Base-by-base conservation (phyloP, 2,113 vertebrate genomes). In the Datnioides undecimradiatus region DNA sequence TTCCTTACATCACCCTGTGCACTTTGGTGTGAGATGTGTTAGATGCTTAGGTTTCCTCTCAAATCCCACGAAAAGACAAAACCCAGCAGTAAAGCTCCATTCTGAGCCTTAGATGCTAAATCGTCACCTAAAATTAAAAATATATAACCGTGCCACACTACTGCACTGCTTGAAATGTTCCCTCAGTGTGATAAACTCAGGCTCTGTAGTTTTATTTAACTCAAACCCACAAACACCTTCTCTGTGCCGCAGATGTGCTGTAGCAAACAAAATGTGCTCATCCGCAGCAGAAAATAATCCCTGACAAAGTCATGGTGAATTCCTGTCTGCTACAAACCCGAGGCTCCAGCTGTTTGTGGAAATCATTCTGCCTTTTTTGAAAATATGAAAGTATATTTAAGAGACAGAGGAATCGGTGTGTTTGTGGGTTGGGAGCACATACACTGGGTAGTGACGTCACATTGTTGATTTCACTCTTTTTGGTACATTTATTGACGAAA, bases 1-100 rank as follows among this genome's bases (percentile, higher is more conserved):
- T 69, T 11, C 7, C 59, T 82, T 54, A 66, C 59, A 68, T 73
- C 5, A 64, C 19, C 57, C 33, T 73, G 40, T 66, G 25, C 63
- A 76, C 36, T 41, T 36, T 0, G n/a, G 64, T 80, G 73, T 34
- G 25, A 57, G 59, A 29, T 74, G 25, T 45, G 33, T 27, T 62
- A 6, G 45, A 38, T 38, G 12, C 33, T 65, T 25, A 25, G 41
- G 40, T 29, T 27, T 62, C 23, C 23, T 40, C 21, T 72, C 11
- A 23, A 59, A 76, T 31, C 1, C 9, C 0, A 21, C 17, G 38
- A 58, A 64, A 54, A 16, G 10, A n/a, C n/a, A n/a, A 51, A 67
- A 2, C 25, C 17, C 8, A 59, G 0, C n/a, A n/a, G n/a, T n/a
- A n/a, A n/a, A n/a, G n/a, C n/a, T n/a, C n/a, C n/a, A n/a, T n/a